Evolutionary conservation across 1,140 invertebrate genomes (phyloP).

Genomic region (Papilio dardanus): DNA sequence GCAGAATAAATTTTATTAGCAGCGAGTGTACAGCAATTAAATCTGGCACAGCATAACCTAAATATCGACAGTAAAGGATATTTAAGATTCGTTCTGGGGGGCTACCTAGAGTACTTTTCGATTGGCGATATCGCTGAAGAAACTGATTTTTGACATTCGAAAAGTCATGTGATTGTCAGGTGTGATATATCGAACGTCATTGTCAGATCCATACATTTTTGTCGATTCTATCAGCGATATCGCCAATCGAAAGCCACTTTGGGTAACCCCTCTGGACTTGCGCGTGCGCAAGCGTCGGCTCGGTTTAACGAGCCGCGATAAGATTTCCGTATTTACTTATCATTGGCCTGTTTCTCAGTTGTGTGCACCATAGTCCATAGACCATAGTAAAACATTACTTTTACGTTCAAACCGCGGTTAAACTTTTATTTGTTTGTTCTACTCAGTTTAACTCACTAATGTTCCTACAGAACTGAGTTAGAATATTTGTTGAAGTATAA

Average conservation of each 20-base stretch:
- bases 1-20: not conserved
- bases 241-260: too few relatives aligned
- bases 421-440: conserved; percentile 23
- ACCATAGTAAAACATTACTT: conserved; percentile 24
- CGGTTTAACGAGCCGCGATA: conserved; percentile 34
- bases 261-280: too few relatives aligned
- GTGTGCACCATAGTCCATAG: not conserved
- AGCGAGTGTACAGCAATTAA: conserved; percentile 6
- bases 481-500: not conserved
- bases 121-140: too few relatives aligned
- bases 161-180: too few relatives aligned
- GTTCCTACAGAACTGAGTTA: not conserved
- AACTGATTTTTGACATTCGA: too few relatives aligned
- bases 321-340: conserved; percentile 38
- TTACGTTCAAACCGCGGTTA: conserved; percentile 1
- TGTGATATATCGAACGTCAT: too few relatives aligned
- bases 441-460: not conserved
- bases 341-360: conserved; percentile 33
- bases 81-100: conserved; percentile 24
- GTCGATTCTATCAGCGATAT: too few relatives aligned
- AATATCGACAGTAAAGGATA: conserved; percentile 15
- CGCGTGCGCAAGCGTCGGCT: not conserved
- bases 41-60: conserved; percentile 16
- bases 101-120: too few relatives aligned
- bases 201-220: too few relatives aligned